Evolutionary conservation across 2,113 vertebrate species (phyloP).

Genomic region (Nerophis lumbriciformis): DNA sequence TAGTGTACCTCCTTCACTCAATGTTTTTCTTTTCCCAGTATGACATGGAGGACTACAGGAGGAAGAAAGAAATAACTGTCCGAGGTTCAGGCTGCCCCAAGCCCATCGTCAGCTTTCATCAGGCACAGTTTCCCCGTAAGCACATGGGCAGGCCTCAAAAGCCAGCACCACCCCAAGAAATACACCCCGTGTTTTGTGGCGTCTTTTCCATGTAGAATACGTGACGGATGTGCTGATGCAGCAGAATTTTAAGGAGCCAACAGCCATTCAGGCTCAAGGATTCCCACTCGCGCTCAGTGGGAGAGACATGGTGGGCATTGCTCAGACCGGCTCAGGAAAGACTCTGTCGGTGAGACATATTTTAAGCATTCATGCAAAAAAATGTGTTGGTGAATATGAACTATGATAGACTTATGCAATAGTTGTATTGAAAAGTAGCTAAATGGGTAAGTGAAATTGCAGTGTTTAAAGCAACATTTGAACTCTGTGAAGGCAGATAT

Average conservation of each 20-base stretch:
- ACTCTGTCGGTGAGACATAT: conserved; percentile 84
- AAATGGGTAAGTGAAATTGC: too few species aligned
- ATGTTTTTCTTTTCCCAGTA: conserved; percentile 62
- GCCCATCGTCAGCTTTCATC: conserved; percentile 83
- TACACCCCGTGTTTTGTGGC: background rate
- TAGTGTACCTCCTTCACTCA: too few species aligned
- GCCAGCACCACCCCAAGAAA: too few species aligned
- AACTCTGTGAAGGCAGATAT: too few species aligned
- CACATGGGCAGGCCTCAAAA: background rate
- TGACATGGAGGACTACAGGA: conserved; percentile 85
- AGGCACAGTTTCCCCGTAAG: conserved; percentile 95
- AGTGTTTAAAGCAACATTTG: too few species aligned
- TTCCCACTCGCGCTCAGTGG: conserved; percentile 92
- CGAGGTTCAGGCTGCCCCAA: conserved; percentile 87
- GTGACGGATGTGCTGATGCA: conserved; percentile 91
- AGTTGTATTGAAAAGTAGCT: too few species aligned
- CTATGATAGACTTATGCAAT: too few species aligned
- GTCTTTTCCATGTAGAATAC: conserved; percentile 73
- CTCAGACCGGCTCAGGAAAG: conserved; percentile 96
- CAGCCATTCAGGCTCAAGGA: conserved; percentile 93
- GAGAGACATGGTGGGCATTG: conserved; percentile 98
- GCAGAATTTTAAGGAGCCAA: conserved; percentile 95
- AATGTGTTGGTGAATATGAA: too few species aligned
- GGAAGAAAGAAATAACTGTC: conserved; percentile 93
- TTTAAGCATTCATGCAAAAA: too few species aligned